Base-by-base conservation (phyloP, 2,113 vertebrate genomes). In the Catagonus wagneri region DNA sequence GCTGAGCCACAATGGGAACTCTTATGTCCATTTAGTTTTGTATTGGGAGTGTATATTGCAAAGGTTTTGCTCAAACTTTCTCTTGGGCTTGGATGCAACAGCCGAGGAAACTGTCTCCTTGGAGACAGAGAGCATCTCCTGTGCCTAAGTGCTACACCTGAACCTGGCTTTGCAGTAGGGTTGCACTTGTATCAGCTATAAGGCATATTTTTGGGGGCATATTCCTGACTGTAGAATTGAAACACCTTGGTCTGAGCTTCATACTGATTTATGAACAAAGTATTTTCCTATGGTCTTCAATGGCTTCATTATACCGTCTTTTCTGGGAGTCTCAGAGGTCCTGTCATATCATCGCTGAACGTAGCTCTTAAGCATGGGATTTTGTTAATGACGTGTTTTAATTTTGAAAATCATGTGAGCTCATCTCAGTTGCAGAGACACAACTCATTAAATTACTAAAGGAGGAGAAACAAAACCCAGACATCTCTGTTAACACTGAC, bases 401-500 rank as follows among this genome's bases (percentile, higher is more conserved):
- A 39, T 72, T 72, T 81, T 32, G 44, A 58, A 74, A 81, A 36
- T 27, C 50, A 27, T 12, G 16, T 25, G 50, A 23, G 36, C 36
- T 12, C 25, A 19, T 68, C 25, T 80, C 65, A 44, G 29, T 13
- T 36, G 17, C 23, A 78, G 19, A 63, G 50, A 72, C 11, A 27
- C 6, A 74, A 29, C 52, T 36, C 52, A 32, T 9, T 58, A 34
- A 23, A 50, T 32, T 39, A 20, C 9, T n/a, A n/a, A 54, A n/a
- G 25, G 34, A 22, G 10, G 15, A 20, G 11, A 52, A 25, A 2
- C 25, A 22, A 29, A 7, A 19, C 1, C 0, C 27, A 36, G 60
- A 19, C 22, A 16, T 15, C 19, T 6, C 0, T 7, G 2, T n/a
- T 29, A 56, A 32, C 9, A 7, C 32, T 7, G 1, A 2, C 25